Evolutionary conservation across 2,113 vertebrate genomes (phyloP).

Genomic region (Psittacula cyanocephala): DNA sequence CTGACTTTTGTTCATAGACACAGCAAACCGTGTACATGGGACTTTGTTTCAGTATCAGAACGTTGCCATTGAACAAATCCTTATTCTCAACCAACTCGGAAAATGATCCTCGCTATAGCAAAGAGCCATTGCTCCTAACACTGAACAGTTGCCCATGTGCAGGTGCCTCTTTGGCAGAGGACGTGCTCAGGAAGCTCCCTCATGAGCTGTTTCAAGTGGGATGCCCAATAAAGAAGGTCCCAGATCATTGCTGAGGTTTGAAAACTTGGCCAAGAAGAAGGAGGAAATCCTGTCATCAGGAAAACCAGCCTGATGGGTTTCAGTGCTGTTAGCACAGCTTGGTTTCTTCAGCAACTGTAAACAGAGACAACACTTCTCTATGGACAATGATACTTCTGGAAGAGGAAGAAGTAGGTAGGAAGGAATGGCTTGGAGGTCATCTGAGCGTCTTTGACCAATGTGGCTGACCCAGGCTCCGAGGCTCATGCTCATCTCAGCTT

Average conservation of each 20-base stretch:
- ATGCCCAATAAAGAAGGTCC: neutral
- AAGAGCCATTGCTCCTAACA: neutral
- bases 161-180: neutral
- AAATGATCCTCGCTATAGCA: neutral
- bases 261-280: neutral
- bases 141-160: accelerated
- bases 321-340: neutral
- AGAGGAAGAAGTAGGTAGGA: neutral
- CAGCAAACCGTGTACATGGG: accelerated
- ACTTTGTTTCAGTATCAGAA: neutral
- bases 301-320: neutral
- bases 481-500: neutral
- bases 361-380: neutral
- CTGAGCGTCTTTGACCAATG: neutral
- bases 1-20: neutral
- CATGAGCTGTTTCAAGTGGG: neutral
- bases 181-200: neutral
- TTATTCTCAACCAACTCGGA: neutral
- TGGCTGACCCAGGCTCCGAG: neutral
- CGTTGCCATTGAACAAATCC: neutral
- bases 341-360: neutral
- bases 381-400: neutral
- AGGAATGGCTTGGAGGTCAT: neutral
- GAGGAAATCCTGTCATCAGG: neutral
- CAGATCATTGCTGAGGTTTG: neutral